Base-by-base conservation (phyloP, 2,888 invertebrate species). In the Slavum lentiscoides region DNA sequence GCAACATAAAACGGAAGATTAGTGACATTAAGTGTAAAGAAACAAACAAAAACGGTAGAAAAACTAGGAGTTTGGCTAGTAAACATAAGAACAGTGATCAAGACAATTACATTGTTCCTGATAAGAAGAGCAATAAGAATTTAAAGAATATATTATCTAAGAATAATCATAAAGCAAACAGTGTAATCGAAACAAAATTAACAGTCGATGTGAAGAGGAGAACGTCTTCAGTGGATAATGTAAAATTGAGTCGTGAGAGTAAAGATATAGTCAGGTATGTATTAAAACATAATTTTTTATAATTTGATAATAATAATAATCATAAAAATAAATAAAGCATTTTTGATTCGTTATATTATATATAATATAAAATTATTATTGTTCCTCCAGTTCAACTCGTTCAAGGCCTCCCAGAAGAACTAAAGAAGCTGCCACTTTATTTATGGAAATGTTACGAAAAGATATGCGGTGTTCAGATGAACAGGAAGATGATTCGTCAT, bases 341-440 rank as follows among this genome's bases (percentile, higher is more conserved):
- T 23, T 2, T 53, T 39, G 13, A 76, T 17, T 37, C 30, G 19
- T 59, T 67, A 23, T 81, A 58, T 39, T 43, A 23, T 61, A 61
- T 39, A 15, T 58, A 77, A 59, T 61, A 59, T n/a, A 37, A 58
- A 68, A n/a, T 81, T 43, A 5, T 43, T 21, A 73, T 70, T 82
- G 82, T 73, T 85, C n/a, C 83, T 85, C 8, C 4, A 82, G 81
- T 68, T 67, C 62, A 49, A 74, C 59, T 6, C 64, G 80, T 73
- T 85, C 86, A 82, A 85, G 92, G 62, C 92, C 91, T 0, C 88
- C 90, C 15, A 88, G 93, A 58, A 92, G 92, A 86, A 92, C 92
- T 0, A 93, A 93, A 86, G 92, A 92, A 86, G 92, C 92, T 39
- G 92, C 92, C 2, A 89, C 92, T 11, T 89, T 92, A 77, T 92